Evolutionary conservation across 2,113 vertebrate genomes (phyloP), one percentile per base, ranked within the genome.

Genomic region (Dromas ardeola): DNA sequence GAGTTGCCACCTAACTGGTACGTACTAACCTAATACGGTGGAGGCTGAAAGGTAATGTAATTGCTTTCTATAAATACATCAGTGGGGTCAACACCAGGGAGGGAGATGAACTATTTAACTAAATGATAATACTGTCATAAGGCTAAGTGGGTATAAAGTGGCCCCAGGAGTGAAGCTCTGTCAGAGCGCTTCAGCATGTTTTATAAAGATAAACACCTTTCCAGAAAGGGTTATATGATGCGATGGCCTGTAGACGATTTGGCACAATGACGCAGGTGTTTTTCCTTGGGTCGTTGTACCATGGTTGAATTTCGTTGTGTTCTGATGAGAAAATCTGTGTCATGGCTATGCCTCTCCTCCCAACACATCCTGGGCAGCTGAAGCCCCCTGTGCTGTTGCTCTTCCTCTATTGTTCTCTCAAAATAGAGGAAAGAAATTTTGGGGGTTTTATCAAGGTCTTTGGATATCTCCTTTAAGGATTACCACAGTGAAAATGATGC

Each of bases 1-100:
- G 21, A 82, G 13, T 43, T 52, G 47, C 23, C 38, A 34, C 32
- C 42, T 50, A 58, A 61, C 58, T 73, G 21, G 5, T 14, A 26
- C 1, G 0, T 3, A 10, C 32, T 58, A 49, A 22, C 15, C n/a
- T 23, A 58, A 45, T 17, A 6, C 1, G 10, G 58, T 50, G 32
- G 43, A 63, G 38, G 27, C 32, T 67, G 84, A 47, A 79, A 86
- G 15, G 23, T 30, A 34, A 55, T 0, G 0, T 6, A 30, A 43
- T 34, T 43, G 8, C 13, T 84, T 56, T 42, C 32, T 32, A 16
- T 9, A 10, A 5, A 10, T 32, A 71, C 25, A 14, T 18, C 25
- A 38, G 3, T 13, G 10, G 23, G 21, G 5, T 32, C 38, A 81
- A 71, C 59, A 81, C 19, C 38, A 58, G 63, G 18, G 5, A 73